phyloP scores from a whole-genome alignment of 2,888 invertebrate genomes.

The Limulus polyphemus region DNA sequence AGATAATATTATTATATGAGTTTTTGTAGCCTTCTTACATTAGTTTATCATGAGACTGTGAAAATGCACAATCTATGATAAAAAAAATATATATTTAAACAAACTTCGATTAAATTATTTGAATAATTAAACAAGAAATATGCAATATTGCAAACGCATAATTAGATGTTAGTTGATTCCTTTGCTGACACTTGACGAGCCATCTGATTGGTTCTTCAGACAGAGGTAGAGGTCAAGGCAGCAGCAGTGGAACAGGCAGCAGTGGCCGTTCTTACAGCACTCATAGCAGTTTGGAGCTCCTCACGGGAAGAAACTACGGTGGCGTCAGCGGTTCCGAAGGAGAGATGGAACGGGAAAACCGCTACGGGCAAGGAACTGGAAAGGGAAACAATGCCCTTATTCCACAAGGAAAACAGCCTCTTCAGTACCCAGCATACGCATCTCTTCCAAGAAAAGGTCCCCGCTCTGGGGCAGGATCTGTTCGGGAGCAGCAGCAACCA shows the following conservation, averaged over 20 bases:
- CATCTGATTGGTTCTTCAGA: no score
- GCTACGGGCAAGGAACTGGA: conserved; percentile 3
- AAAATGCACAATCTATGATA: no score
- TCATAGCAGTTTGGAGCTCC: conserved; percentile 19
- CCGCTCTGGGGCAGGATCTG: neutral
- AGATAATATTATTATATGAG: no score
- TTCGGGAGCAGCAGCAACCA: no score
- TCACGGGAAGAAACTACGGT: conserved; percentile 15
- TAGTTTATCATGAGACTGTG: no score
- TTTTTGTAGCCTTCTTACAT: no score
- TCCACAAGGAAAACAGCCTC: conserved; percentile 1
- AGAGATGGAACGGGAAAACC: conserved; percentile 8
- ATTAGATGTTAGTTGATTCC: no score
- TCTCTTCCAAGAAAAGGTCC: conserved; percentile 5
- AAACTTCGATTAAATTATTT: no score
- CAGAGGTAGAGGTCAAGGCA: conserved; percentile 12
- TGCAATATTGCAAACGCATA: no score
- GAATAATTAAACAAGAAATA: no score
- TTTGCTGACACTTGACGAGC: no score
- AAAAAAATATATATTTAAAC: no score
- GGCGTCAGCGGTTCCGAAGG: conserved; percentile 15
- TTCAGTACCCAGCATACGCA: conserved; percentile 9
- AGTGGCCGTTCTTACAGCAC: conserved; percentile 15
- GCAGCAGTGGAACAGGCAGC: conserved; percentile 1
- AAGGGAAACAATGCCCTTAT: conserved; percentile 3